A percentile compares a stretch with the other conserved stretches of the same genome.
These are phyloP conservation scores for Xylocopa sonorina DNA, from an alignment of 1,140 invertebrate genomes.

Conservation along the genomic window DNA sequence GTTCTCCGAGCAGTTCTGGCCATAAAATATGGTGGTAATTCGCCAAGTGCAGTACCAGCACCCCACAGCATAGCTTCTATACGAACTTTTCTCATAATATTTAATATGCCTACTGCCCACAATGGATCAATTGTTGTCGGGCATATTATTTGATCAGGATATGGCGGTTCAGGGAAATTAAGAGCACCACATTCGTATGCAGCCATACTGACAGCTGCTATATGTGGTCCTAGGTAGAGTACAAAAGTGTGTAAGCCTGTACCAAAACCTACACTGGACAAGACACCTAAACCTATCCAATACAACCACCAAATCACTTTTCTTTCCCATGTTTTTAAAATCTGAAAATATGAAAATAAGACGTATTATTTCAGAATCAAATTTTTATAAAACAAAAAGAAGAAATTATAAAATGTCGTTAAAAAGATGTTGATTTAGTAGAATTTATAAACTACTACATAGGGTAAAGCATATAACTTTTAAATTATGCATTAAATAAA, in stretches of 20 bases:
- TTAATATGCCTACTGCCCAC: constrained; percentile 87
- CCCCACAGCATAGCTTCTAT: constrained; percentile 99
- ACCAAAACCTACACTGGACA: constrained; percentile 98
- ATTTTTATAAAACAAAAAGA: background rate
- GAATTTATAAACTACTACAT: no score
- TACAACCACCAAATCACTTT: constrained; percentile 91
- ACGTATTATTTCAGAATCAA: constrained; percentile 18
- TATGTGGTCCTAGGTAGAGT: constrained; percentile 96
- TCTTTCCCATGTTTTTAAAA: constrained; percentile 82
- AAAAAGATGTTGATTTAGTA: background rate
- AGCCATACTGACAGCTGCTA: constrained; percentile 97
- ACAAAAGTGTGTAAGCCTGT: constrained; percentile 99
- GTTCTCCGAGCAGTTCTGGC: constrained; percentile 94
- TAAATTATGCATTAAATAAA: no score
- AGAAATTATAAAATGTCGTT: background rate
- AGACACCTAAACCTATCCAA: constrained; percentile 97
- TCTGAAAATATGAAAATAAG: constrained; percentile 77
- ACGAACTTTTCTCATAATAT: constrained; percentile 98
- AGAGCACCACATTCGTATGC: constrained; percentile 98
- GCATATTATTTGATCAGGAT: constrained; percentile 94
- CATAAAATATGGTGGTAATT: constrained; percentile 99
- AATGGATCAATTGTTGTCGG: constrained; percentile 85
- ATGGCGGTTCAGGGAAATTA: constrained; percentile 96
- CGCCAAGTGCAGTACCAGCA: constrained; percentile 97
- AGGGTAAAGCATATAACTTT: no score